Conservation (phyloP, 2,888 invertebrate species). For the Melipona bicolor region DNA sequence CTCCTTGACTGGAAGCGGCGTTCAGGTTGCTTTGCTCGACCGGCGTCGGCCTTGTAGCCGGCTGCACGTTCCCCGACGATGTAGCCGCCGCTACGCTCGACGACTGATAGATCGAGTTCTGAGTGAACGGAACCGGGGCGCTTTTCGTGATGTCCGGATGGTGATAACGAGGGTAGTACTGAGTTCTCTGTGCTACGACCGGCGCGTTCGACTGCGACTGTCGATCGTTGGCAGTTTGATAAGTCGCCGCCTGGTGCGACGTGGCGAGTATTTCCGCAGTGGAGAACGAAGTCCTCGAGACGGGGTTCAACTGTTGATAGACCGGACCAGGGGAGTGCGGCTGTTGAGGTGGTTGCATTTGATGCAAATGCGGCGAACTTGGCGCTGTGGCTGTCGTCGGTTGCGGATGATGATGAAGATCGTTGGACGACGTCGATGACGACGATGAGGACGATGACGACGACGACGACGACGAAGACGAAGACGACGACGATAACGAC, state of each 20-base stretch:
- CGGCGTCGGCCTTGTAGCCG: constrained; percentile 71
- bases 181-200: constrained; percentile 76
- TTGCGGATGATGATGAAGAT: constrained; percentile 48
- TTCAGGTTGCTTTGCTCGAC: constrained; percentile 64
- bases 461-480: constrained; percentile 19
- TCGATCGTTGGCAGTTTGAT: constrained; percentile 68
- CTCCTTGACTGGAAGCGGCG: constrained; percentile 33
- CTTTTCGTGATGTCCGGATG: constrained; percentile 82
- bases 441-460: too few relatives aligned
- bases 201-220: constrained; percentile 58
- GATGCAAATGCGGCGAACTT: constrained; percentile 72
- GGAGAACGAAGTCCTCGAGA: constrained; percentile 74
- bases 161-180: constrained; percentile 82
- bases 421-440: constrained; percentile 43
- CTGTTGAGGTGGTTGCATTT: constrained; percentile 73
- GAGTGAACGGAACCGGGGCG: constrained; percentile 78
- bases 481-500: constrained; percentile 8
- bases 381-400: constrained; percentile 32
- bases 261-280: constrained; percentile 72
- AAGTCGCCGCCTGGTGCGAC: constrained; percentile 68
- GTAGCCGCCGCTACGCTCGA: constrained; percentile 81
- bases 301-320: constrained; percentile 78
- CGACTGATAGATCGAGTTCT: constrained; percentile 76
- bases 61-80: constrained; percentile 75
- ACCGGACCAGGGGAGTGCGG: constrained; percentile 76